Evolutionary conservation across 2,113 vertebrate genomes (phyloP).

Genomic region (Rostratula benghalensis): DNA sequence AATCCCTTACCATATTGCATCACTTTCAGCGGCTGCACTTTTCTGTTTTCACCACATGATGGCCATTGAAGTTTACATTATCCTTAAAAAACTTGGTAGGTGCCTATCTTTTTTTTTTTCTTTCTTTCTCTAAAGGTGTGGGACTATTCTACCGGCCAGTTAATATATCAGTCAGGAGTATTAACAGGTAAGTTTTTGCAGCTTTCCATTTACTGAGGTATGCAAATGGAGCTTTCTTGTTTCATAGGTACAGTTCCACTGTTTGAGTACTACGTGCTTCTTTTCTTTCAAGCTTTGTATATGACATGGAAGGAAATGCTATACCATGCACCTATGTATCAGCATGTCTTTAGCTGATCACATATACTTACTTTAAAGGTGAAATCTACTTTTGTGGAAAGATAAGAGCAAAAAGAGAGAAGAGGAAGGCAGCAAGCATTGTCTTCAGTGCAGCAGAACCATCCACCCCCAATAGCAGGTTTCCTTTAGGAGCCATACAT

Average conservation of each 20-base stretch:
- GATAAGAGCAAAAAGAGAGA: not conserved
- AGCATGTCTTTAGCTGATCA: not conserved
- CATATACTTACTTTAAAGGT: not conserved
- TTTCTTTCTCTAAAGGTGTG: conserved; percentile 78
- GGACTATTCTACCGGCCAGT: conserved; percentile 71
- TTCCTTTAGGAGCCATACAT: not conserved
- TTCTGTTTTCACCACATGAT: not conserved
- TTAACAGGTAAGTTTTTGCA: conserved; percentile 78
- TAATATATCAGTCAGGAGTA: conserved; percentile 83
- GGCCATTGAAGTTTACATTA: not conserved
- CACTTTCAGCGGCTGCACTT: not conserved
- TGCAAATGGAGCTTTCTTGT: not conserved
- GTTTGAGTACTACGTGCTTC: not conserved
- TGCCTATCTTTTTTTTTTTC: not conserved
- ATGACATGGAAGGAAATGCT: not conserved
- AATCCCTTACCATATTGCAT: not conserved
- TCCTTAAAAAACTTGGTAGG: not conserved
- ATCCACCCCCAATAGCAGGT: not conserved
- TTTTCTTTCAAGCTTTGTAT: not conserved
- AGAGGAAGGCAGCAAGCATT: not conserved
- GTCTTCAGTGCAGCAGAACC: not conserved
- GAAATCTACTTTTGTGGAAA: not conserved
- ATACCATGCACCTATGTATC: not conserved
- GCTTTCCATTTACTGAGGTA: not conserved
- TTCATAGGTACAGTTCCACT: not conserved